phyloP scores from a whole-genome alignment of 2,888 invertebrate genomes.

The Trissoscelio sp. region DNA sequence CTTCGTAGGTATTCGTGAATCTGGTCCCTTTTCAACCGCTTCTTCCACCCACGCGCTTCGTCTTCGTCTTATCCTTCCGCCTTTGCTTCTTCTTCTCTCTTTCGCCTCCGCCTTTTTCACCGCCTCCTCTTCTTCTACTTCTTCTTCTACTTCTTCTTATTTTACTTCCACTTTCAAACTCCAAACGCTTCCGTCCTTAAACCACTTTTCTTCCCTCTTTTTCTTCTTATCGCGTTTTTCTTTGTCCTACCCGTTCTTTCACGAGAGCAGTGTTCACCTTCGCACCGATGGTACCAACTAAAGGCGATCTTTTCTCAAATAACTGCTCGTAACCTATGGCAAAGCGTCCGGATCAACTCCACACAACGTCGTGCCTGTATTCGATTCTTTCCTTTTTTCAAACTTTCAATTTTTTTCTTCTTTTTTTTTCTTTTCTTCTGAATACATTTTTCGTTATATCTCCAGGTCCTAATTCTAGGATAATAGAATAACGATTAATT shows the following conservation, averaged over 20 bases:
- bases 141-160: too few species aligned
- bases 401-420: constrained; percentile 33
- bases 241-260: constrained; percentile 44
- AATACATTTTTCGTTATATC: constrained; percentile 20
- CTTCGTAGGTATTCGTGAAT: constrained; percentile 63
- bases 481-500: constrained; percentile 4
- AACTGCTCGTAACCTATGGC: constrained; percentile 64
- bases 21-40: constrained; percentile 65
- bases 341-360: constrained; percentile 66
- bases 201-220: constrained; percentile 32
- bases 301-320: constrained; percentile 59
- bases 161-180: constrained; percentile 47
- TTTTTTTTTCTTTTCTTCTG: neutral
- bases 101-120: constrained; percentile 60
- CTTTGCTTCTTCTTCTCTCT: constrained; percentile 23
- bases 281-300: constrained; percentile 47
- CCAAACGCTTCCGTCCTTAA: constrained; percentile 46
- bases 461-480: neutral
- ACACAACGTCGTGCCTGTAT: constrained; percentile 34
- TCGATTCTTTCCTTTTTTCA: constrained; percentile 18
- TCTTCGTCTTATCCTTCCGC: constrained; percentile 31
- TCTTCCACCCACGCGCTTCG: constrained; percentile 30
- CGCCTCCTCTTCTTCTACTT: constrained; percentile 46
- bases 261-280: constrained; percentile 42
- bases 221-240: constrained; percentile 33